Evolutionary conservation across 2,113 vertebrate species (phyloP), one percentile per base, ranked within the genome.

Genomic region (Rallus limicola): DNA sequence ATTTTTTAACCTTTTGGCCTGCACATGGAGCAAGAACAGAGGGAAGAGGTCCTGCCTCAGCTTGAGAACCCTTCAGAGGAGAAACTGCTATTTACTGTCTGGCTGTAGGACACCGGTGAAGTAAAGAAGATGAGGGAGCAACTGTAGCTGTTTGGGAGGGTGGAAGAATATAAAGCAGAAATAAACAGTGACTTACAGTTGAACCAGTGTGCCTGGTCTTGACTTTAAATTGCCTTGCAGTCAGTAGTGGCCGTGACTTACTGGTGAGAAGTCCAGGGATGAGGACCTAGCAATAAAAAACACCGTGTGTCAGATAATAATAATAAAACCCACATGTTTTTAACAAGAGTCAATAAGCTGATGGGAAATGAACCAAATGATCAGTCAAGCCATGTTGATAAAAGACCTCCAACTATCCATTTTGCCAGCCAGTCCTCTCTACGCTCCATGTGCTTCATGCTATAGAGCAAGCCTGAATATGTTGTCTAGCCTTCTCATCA

Each of bases 151-250:
- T 68, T 48, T 46, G 33, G n/a, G 42, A 86, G 53, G 28, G 59
- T 48, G 83, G 65, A 40, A 79, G 85, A 58, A 84, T 31, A 92
- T 15, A 68, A 90, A 92, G 48, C 0, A 88, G 92, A 80, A 88
- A 90, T 68, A 80, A 95, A 93, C 92, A 10, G 48, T 33, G 38
- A 93, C 82, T 96, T 92, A 93, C 82, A 38, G 71, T 40, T 59
- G 42, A 82, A 77, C 2, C 33, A 42, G 2, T 6, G 52, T 2
- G 7, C 1, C 1, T 9, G 50, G 79, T 38, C 82, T 91, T 31
- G 72, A 42, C 82, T 68, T 77, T 75, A 90, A 58, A 65, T 34
- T 12, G 17, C 48, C 55, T 31, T 69, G 90, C 55, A 52, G 78
- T n/a, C 86, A 86, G 69, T 17, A 42, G 52, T 34, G 44, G 23